Evolutionary conservation across 2,797 vertebrate genomes (phyloP), one percentile per base, ranked within the genome.

Genomic region (Halcyon badia): DNA sequence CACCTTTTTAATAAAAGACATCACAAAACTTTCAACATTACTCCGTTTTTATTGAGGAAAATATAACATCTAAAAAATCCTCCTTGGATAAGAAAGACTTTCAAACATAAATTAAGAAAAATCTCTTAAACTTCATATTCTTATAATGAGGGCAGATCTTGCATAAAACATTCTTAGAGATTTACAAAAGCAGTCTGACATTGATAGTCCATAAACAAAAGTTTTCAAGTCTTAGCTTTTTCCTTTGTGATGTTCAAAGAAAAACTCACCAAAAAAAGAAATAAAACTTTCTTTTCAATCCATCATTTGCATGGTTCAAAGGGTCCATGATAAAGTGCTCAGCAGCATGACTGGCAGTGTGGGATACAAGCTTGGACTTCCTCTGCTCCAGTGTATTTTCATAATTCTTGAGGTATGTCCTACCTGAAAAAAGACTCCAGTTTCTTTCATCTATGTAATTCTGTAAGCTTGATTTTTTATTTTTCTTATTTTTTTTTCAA

Each of bases 311-410:
- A 64, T 3, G 14, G 46, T 28, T 84, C 42, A 48, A 51, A 79
- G 14, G 51, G 52, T 44, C 57, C 58, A 35, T 3, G 16, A 56
- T 90, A 94, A 97, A 96, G 96, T 95, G 91, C 94, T 93, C 88
- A 80, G 86, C 44, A 90, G 71, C 41, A 35, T 54, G 60, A 97
- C 95, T 93, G 97, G 95, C 97, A 97, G 94, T 94, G 78, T 84
- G 89, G 42, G 61, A 57, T 44, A 76, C 5, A 5, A 78, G 14
- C 35, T 26, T 72, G 17, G 49, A 52, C 77, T 68, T 82, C 18
- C 54, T 58, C 58, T 78, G 5, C 25, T 87, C 83, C 95, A 92
- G 73, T 87, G 31, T 82, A 83, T 64, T 93, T 64, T 61, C 11
- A 70, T 26, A 10, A 37, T 35, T 77, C 48, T 78, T 95, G 83